These are phyloP conservation scores for Atlantisia rogersi DNA, from an alignment of 2,113 vertebrate species.

Conservation along the genomic window DNA sequence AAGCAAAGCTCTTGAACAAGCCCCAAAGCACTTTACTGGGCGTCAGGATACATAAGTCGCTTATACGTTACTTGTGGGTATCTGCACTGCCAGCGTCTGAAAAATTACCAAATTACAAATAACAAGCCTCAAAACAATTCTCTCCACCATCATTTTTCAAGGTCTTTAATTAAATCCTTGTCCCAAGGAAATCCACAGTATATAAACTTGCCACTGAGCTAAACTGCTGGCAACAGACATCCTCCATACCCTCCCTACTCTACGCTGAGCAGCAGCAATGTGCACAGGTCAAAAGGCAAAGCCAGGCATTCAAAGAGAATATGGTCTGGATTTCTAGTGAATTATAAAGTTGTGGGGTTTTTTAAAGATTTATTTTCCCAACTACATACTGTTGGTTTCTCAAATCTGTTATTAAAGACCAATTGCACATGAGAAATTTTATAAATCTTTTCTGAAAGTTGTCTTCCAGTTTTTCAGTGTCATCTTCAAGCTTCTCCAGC, in stretches of 20 bases:
- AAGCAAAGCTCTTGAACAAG: neutral
- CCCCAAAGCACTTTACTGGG: neutral
- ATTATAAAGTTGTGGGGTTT: neutral
- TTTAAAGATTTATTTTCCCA: neutral
- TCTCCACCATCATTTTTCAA: neutral
- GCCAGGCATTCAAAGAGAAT: rapidly evolving
- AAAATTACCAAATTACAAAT: neutral
- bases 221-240: rapidly evolving
- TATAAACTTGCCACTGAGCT: neutral
- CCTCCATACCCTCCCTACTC: neutral
- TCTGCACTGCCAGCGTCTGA: rapidly evolving
- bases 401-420: neutral
- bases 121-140: neutral
- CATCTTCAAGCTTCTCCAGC: neutral
- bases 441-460: neutral
- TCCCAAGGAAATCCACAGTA: neutral
- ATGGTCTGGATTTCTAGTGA: rapidly evolving
- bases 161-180: neutral
- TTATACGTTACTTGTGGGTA: neutral
- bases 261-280: neutral
- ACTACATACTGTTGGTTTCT: rapidly evolving
- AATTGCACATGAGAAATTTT: neutral
- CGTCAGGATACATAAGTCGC: neutral
- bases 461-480: neutral
- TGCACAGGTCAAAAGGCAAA: rapidly evolving